phyloP scores from a whole-genome alignment of 2,888 invertebrate species.

The Drosophila nigricruria region DNA sequence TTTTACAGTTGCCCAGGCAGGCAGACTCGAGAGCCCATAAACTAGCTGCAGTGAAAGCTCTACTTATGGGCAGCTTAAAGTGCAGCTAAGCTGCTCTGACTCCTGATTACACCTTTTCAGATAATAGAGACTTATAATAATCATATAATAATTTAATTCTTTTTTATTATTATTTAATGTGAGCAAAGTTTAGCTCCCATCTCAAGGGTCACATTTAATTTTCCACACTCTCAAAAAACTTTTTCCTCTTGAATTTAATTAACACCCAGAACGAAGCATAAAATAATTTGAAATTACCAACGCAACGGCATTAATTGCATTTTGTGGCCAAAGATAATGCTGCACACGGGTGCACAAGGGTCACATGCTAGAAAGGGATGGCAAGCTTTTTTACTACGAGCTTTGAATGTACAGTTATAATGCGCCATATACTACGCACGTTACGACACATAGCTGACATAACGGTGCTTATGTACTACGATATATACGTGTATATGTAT shows the following conservation, averaged over 20 bases:
- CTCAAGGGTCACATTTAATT: not conserved
- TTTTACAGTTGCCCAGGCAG: not conserved
- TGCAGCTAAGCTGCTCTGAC: not conserved
- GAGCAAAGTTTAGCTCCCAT: not conserved
- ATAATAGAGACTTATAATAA: not conserved
- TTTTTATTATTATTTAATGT: not conserved
- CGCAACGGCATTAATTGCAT: constrained; percentile 57
- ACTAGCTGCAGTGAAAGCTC: not conserved
- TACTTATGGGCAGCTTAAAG: not conserved
- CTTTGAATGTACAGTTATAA: constrained; percentile 52
- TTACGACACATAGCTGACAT: constrained; percentile 39
- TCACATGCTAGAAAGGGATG: constrained; percentile 9
- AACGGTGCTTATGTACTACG: constrained; percentile 29
- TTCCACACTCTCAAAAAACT: not conserved
- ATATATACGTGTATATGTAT: not conserved
- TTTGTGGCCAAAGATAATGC: constrained; percentile 43
- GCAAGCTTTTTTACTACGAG: constrained; percentile 57
- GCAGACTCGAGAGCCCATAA: not conserved
- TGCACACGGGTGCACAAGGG: not conserved
- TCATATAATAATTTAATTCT: not conserved
- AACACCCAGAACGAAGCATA: constrained; percentile 11
- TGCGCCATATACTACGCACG: constrained; percentile 43
- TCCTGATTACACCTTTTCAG: not conserved
- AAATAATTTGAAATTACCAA: constrained; percentile 43
- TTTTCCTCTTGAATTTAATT: constrained; percentile 14